Evolutionary conservation across 2,113 vertebrate genomes (phyloP), one percentile per base, ranked within the genome.

Genomic region (Boulengeromyrus knoepffleri): DNA sequence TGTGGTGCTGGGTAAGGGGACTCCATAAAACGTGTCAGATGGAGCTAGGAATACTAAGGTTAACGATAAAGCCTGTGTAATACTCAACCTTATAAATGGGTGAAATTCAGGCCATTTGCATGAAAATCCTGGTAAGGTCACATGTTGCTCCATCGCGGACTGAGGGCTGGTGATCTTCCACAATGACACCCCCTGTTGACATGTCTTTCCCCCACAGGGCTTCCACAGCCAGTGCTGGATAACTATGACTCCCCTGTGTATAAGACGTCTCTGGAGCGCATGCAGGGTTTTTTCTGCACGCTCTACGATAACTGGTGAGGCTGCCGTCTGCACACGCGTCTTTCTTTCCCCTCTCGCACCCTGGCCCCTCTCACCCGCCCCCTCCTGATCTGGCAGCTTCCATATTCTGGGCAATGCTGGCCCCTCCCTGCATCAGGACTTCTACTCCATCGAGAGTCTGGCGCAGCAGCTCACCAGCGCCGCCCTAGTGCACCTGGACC

Each of bases 281-380:
- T 99, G 97, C 98, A 99, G 94, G 96, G 97, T 58, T 99, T 99
- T 96, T 97, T 99, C 90, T 95, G 94, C 90, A 97, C 96, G 0
- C 93, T 98, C n/a, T 98, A 97, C 46, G 98, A 99, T 90, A 98
- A 97, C 95, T 98, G 98, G 98, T 99, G 94, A 97, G 96, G 83
- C 39, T 85, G 19, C 42, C 56, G 45, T 5, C 24, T 53, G 31
- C 36, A 45, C 36, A 0, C 2, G 4, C 5, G 2, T 83, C 19
- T 47, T 4, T 19, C 5, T 85, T 46, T 47, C 12, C 13, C 46
- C 36, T 47, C 77, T 36, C 5, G 1, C 45, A 77, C 49, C 17
- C 36, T 90, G 36, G 52, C 70, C 17, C 90, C 66, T 66, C 39
- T 62, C 50, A 53, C 50, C 13, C 1, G 1, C 49, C 39, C 31